Evolutionary conservation across 2,113 vertebrate genomes (phyloP).

Genomic region (Agapornis roseicollis): DNA sequence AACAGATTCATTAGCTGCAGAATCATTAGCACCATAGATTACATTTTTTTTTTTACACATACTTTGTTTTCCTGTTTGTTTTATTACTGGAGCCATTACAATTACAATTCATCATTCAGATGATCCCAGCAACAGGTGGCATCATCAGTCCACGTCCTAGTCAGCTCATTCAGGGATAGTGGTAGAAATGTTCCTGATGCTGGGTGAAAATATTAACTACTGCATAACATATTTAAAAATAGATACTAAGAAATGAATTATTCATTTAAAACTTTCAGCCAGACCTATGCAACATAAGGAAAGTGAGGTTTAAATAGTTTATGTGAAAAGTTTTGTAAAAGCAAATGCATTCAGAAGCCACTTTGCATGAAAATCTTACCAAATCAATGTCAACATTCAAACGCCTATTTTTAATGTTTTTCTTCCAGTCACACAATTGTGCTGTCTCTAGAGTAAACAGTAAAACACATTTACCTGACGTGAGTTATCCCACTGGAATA

Average conservation of each 20-base stretch:
- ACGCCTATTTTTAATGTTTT: constrained; percentile 14
- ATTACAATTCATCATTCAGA: background rate
- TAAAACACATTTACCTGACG: background rate
- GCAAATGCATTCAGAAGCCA: background rate
- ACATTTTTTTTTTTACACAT: background rate
- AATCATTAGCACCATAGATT: background rate
- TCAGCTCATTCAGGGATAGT: background rate
- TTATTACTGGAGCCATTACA: background rate
- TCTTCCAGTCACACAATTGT: constrained; percentile 14
- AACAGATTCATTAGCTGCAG: background rate
- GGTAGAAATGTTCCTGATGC: background rate
- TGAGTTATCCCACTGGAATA: constrained; percentile 27
- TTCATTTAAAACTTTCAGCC: background rate
- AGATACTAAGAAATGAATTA: background rate
- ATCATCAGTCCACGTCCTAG: background rate
- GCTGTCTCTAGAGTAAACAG: background rate
- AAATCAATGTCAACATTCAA: background rate
- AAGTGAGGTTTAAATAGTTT: background rate
- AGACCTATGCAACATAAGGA: background rate
- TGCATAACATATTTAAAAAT: background rate
- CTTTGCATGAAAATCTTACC: background rate
- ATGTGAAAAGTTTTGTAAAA: background rate
- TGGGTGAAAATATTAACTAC: background rate
- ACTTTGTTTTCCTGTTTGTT: background rate
- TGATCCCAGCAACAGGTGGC: background rate